phyloP scores from a whole-genome alignment of 2,888 invertebrate species.

The Morpho achilles region DNA sequence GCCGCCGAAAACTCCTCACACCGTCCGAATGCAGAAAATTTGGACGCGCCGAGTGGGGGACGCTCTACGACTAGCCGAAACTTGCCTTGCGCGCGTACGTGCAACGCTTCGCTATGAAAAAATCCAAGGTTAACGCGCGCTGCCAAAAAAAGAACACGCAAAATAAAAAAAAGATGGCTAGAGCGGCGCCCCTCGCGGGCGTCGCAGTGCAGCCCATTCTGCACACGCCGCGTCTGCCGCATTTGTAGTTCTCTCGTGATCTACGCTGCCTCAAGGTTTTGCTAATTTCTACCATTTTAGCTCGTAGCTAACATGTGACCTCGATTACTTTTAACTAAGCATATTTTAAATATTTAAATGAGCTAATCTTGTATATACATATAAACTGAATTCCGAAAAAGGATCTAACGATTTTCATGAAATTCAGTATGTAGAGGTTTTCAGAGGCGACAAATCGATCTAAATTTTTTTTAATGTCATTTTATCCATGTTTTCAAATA shows the following conservation, averaged over 20 bases:
- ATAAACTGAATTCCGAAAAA: too few species aligned
- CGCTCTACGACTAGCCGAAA: constrained; percentile 76
- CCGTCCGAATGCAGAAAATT: constrained; percentile 77
- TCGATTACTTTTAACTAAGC: constrained; percentile 5
- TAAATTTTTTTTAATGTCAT: too few species aligned
- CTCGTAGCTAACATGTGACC: constrained; percentile 7
- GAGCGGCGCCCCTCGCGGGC: constrained; percentile 66
- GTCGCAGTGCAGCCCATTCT: constrained; percentile 63
- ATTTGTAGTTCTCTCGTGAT: constrained; percentile 29
- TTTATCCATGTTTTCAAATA: too few species aligned
- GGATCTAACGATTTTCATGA: too few species aligned
- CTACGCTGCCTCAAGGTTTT: constrained; percentile 21
- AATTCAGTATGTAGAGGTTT: too few species aligned
- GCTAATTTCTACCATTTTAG: constrained; percentile 13
- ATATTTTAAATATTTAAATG: too few species aligned
- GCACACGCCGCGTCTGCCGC: constrained; percentile 52
- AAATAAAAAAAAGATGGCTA: constrained; percentile 74
- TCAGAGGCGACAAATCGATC: too few species aligned
- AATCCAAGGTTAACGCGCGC: constrained; percentile 77
- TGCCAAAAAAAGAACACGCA: constrained; percentile 79
- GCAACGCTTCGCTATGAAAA: constrained; percentile 77
- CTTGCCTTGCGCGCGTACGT: constrained; percentile 74
- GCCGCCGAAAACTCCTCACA: constrained; percentile 76
- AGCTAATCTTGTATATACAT: too few species aligned
- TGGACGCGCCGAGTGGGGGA: constrained; percentile 75